Evolutionary conservation across 1,140 invertebrate genomes (phyloP), one percentile per base, ranked within the genome.

Genomic region (Dreissena polymorpha): DNA sequence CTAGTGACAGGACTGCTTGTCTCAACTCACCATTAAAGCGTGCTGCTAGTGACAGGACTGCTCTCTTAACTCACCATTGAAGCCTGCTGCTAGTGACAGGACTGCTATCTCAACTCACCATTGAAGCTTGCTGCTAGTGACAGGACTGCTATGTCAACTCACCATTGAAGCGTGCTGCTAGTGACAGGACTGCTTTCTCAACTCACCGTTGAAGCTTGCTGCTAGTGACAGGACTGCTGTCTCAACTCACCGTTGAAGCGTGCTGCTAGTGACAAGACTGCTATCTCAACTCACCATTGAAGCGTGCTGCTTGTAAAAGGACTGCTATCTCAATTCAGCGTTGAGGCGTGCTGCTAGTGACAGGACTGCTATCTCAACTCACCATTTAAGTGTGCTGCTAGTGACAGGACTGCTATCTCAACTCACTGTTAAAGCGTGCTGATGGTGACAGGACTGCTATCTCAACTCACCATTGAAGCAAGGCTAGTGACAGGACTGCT

Each of bases 171-270:
- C 95, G 95, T 25, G 95, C 97, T 78, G 97, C 97, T n/a, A 96
- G 94, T 55, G 97, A 98, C 5, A 97, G 93, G 60, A 98, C 94
- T 63, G 97, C 96, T 68, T 98, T 95, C 91, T 97, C 39, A 39
- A 39, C 39, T 86, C 90, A 94, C 95, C 94, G 85, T 96, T 93
- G 93, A 96, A 97, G 93, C 95, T 95, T 25, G 95, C 97, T 78
- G 97, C 97, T n/a, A 96, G 94, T 55, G 97, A 98, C 5, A 97
- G 93, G 60, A 98, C 94, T 63, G 97, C 96, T 68, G 98, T 95
- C 91, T 97, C 39, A 39, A 39, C 39, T 86, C 90, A 94, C 95
- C 94, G 85, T 96, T 93, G 93, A 96, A 97, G 93, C 95, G 95
- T 25, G 95, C 97, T 78, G 97, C 97, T n/a, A 96, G 94, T 55